Percentiles rank a stretch among this genome's conserved stretches.
Conservation (phyloP, 2,113 vertebrate genomes). For the Microtus pennsylvanicus region DNA sequence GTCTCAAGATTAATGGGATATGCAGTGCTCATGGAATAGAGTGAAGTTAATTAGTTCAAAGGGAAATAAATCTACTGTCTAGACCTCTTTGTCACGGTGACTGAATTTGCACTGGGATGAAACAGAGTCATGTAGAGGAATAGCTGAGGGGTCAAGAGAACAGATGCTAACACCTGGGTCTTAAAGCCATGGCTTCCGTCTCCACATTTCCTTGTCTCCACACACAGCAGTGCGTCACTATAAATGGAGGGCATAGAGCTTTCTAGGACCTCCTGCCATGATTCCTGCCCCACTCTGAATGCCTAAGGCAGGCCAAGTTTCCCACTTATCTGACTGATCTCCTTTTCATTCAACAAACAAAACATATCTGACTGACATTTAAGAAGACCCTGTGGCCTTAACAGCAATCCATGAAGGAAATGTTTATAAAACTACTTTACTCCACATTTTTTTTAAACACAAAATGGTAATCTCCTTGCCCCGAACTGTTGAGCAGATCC, state of each 20-base stretch:
- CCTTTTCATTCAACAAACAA: not conserved
- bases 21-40: not conserved
- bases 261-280: not conserved
- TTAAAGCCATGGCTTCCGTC: not conserved
- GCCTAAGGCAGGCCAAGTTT: not conserved
- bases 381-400: not conserved
- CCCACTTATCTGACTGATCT: not conserved
- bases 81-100: not conserved
- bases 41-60: not conserved
- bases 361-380: not conserved
- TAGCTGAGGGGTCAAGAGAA: not conserved
- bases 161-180: not conserved
- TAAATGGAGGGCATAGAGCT: not conserved
- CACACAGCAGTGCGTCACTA: not conserved
- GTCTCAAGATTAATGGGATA: not conserved
- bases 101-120: not conserved
- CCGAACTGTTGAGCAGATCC: not conserved
- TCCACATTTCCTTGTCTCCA: accelerated
- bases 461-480: not conserved
- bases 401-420: not conserved
- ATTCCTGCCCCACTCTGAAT: not conserved
- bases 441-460: not conserved
- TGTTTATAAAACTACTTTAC: not conserved
- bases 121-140: not conserved
- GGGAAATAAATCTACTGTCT: not conserved